Evolutionary conservation across 1,140 invertebrate genomes (phyloP), one percentile per base, ranked within the genome.

Genomic region (Papilio aristodemus): DNA sequence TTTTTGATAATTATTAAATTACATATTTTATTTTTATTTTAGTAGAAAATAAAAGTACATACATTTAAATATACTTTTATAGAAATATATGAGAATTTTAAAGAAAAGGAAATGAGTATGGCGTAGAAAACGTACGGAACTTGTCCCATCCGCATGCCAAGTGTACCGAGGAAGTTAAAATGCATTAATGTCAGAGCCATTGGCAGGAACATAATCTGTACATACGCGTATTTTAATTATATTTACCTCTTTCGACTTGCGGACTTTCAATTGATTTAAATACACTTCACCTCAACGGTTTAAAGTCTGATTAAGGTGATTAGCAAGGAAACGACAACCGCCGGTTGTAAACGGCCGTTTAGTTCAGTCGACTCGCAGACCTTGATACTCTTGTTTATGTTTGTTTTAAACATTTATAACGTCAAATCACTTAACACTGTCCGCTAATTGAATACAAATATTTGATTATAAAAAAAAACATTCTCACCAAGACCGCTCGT

Each of bases 351-450:
- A 2, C 13, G 41, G 25, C 11, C n/a, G 25, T 62, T 66, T 66
- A 66, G n/a, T 41, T 41, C 32, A 41, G 41, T 50, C 43, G 43
- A 27, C 13, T 64, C 10, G 22, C 39, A 62, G 59, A 37, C 59
- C 59, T 62, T 62, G 59, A 38, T 37, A 37, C 17, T 38, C n/a
- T 38, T 62, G 59, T 62, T 62, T 36, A 62, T 54, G 36, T 64
- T 64, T 22, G 19, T 46, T 43, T 64, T 46, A 32, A 64, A 64
- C 62, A 64, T 46, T 64, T 64, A 64, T 64, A 43, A 25, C 11
- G 17, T 54, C 11, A 19, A 32, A 38, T 22, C 59, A 62, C 37
- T 37, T 19, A 36, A 39, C 25, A n/a, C 11, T 41, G 32, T 62
- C 59, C 32, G 27, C 36, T 62, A 59, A 59, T 38, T 22, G 59